phyloP scores from a whole-genome alignment of 2,888 invertebrate genomes.

The Rotaria sp. region DNA sequence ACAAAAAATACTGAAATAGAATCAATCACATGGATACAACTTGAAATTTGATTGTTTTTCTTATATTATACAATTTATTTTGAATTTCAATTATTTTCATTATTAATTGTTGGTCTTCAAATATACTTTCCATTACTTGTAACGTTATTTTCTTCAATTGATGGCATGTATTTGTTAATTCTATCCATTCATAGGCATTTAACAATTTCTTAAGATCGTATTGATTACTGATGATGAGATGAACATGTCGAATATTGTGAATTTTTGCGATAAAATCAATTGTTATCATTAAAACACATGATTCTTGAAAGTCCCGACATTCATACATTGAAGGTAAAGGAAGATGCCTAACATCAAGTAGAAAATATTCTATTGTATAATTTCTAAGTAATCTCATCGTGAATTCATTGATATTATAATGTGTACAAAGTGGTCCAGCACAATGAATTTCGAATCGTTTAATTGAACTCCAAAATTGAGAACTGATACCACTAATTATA shows the following conservation, averaged over 20 bases:
- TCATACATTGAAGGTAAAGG: not conserved
- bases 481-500: not conserved
- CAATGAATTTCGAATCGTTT: not conserved
- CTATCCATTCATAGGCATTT: not conserved
- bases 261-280: not conserved
- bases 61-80: too few relatives aligned
- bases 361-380: not conserved
- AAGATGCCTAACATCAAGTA: not conserved
- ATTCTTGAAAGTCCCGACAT: not conserved
- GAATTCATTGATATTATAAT: not conserved
- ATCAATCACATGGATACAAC: too few relatives aligned
- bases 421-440: not conserved
- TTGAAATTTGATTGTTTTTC: too few relatives aligned
- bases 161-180: not conserved
- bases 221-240: not conserved
- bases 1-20: too few relatives aligned
- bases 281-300: not conserved
- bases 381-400: rapidly evolving
- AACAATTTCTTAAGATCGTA: not conserved
- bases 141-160: not conserved
- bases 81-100: too few relatives aligned
- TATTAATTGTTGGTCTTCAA: too few relatives aligned
- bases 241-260: not conserved
- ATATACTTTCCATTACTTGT: too few relatives aligned
- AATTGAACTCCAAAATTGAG: rapidly evolving